A percentile compares a stretch with the other conserved stretches of the same genome.
Conservation (phyloP, 23 tunicate species). For the Corella eumyota region DNA sequence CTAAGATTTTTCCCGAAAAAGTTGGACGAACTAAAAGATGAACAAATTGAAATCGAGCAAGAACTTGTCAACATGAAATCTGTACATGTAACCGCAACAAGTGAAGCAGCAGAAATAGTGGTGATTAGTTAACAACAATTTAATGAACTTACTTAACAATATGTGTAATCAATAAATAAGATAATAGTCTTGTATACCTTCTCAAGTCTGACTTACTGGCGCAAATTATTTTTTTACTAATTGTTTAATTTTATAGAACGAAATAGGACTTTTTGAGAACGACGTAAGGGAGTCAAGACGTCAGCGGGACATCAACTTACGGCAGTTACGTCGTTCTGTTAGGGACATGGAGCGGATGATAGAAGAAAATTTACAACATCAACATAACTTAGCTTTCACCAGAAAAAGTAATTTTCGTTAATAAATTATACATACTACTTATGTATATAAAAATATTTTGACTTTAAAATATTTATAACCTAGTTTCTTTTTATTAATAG, state of each 20-base stretch:
- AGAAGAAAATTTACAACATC: slow-evolving; percentile 3
- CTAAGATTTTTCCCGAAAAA: slow-evolving; percentile 10
- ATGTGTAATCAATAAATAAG: no score
- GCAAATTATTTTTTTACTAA: no score
- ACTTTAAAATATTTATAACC: not conserved
- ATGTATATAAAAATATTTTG: not conserved
- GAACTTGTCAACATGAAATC: slow-evolving; percentile 7
- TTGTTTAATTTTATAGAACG: slow-evolving; percentile 21
- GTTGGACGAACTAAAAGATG: slow-evolving; percentile 16
- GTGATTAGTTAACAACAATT: no score
- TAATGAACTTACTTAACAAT: no score
- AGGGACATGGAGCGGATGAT: slow-evolving; percentile 1
- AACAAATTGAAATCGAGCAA: slow-evolving; percentile 4
- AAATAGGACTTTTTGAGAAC: slow-evolving; percentile 4
- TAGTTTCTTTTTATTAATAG: not conserved
- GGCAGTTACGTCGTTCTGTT: slow-evolving; percentile 9
- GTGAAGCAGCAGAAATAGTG: slow-evolving; percentile 18
- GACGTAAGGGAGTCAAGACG: slow-evolving; percentile 9
- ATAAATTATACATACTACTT: not conserved
- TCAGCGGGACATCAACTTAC: slow-evolving; percentile 8
- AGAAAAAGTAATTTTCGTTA: slow-evolving; percentile 2
- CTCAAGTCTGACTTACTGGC: no score
- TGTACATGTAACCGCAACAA: slow-evolving; percentile 9
- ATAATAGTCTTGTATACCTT: no score
- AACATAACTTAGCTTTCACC: slow-evolving; percentile 3